Percentiles rank a stretch among this genome's conserved stretches.
Evolutionary conservation across 92 coral and sea anemone species (phyloP).

Genomic region (Nematostella vectensis): DNA sequence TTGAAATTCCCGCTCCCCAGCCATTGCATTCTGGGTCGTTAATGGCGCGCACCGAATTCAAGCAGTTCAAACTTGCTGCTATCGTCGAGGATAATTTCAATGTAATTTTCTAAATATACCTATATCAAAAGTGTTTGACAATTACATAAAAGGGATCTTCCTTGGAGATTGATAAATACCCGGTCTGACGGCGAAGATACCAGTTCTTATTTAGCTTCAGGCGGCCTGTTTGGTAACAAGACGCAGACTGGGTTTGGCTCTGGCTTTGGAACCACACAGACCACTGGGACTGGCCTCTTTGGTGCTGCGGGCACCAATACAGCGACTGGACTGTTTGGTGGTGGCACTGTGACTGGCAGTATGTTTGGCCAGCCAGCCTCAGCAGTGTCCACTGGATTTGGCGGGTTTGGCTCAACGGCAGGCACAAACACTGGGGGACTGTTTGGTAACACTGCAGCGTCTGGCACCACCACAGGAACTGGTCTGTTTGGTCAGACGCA

Average conservation of each 20-base stretch:
- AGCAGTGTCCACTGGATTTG: slow-evolving; percentile 27
- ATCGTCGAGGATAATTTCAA: no score
- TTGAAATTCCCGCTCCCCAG: not conserved
- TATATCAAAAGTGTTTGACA: no score
- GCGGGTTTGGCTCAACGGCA: slow-evolving; percentile 36
- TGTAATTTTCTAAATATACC: not conserved
- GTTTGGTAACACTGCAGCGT: slow-evolving; percentile 27
- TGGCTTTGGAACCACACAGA: slow-evolving; percentile 33
- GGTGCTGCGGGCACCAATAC: slow-evolving; percentile 20
- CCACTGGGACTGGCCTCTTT: slow-evolving; percentile 22
- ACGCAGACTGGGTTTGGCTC: slow-evolving; percentile 19
- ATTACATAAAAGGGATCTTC: no score
- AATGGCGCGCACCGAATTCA: slow-evolving; percentile 2
- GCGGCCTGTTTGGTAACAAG: slow-evolving; percentile 6
- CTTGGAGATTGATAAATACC: no score
- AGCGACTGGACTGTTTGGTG: slow-evolving; percentile 34
- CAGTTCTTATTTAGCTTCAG: no score
- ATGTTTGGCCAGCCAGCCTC: slow-evolving; percentile 47
- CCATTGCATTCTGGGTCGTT: slow-evolving; percentile 1
- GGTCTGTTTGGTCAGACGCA: slow-evolving; percentile 49
- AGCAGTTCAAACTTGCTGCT: no score
- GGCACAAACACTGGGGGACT: slow-evolving; percentile 27
- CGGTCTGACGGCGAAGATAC: no score
- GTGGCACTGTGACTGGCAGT: slow-evolving; percentile 32
- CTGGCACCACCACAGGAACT: slow-evolving; percentile 27